Evolutionary conservation across 2,888 invertebrate species (phyloP), one percentile per base, ranked within the genome.

Genomic region (Hyposoter dolosus): DNA sequence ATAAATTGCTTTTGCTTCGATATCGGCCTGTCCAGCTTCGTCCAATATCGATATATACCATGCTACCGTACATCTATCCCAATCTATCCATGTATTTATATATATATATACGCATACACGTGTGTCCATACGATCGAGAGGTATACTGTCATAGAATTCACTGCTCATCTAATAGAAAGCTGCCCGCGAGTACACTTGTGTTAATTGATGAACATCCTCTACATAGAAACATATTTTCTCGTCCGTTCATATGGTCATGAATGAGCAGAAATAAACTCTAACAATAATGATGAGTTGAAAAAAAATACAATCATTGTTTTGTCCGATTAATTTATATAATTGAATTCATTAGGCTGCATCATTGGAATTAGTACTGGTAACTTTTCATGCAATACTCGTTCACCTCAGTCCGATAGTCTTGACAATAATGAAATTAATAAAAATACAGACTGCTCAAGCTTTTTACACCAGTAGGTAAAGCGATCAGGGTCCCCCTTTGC

Each of bases 1-100:
- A 91, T 91, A 91, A 91, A 91, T 91, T 91, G 91, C 90, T 88
- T 40, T 17, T 23, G 40, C 35, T 40, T 40, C 19, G 72, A 19
- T 53, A 15, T 72, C 23, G 50, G 35, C n/a, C 17, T 72, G 50
- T 35, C 32, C 6, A 35, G 56, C 53, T 74, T 15, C 35, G 4
- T 74, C 40, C 40, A n/a, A 7, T 28, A 28, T 28, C 35, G 19
- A 19, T 74, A 56, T 9, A 45, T 19, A 40, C 12, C 32, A 19
- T 56, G 32, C 17, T n/a, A 17, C 47, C 47, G 7, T 71, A 32
- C 32, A n/a, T 50, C 17, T 17, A 17, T 23, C 32, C 5, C 7
- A 23, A 43, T 45, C n/a, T n/a, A n/a, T 28, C 43, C 32, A 63
- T 28, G n/a, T n/a, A 71, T 71, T 12, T 32, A 10, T 32, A n/a